Evolutionary conservation across 2,888 invertebrate species (phyloP).

Genomic region (Nephrotoma flavescens): DNA sequence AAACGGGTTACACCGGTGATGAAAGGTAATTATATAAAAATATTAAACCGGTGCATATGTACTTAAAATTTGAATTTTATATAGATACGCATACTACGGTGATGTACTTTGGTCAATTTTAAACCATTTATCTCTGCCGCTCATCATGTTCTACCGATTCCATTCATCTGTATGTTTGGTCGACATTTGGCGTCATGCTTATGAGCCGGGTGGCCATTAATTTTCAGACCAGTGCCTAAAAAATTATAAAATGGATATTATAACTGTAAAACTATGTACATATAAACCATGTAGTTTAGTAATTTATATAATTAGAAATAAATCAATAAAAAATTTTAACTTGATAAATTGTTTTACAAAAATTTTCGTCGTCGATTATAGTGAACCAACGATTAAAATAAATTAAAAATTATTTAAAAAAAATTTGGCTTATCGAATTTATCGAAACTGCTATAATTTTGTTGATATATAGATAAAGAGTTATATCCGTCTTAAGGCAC

Average conservation of each 20-base stretch:
- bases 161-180: constrained; percentile 66
- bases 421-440: no score
- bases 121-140: constrained; percentile 54
- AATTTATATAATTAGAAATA: neutral
- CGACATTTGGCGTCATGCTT: constrained; percentile 65
- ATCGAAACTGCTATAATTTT: no score
- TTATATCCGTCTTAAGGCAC: no score
- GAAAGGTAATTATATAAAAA: constrained; percentile 17
- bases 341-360: neutral
- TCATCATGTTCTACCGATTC: constrained; percentile 65
- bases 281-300: neutral
- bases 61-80: constrained; percentile 6
- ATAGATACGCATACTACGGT: constrained; percentile 50
- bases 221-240: neutral
- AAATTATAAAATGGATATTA: neutral
- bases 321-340: neutral
- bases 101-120: constrained; percentile 51
- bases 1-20: constrained; percentile 36
- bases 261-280: neutral
- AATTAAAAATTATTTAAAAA: no score
- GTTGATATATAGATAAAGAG: no score
- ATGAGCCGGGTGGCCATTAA: constrained; percentile 35
- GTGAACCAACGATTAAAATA: no score
- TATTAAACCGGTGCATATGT: neutral
- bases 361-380: no score